phyloP scores from a whole-genome alignment of 2,113 vertebrate species.

The Eupsittula cactorum region DNA sequence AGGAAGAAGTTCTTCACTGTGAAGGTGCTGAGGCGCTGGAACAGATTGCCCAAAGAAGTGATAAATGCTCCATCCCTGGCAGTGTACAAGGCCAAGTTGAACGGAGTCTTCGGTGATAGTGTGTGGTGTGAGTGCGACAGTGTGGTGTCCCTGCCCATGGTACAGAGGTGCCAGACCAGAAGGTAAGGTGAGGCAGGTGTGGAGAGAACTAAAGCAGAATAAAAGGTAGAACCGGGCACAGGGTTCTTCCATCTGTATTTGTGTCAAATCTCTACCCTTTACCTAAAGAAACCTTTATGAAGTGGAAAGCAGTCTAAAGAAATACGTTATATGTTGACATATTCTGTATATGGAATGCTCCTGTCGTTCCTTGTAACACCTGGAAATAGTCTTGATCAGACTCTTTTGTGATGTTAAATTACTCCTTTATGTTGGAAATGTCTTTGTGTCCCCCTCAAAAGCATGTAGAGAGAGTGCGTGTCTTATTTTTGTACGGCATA shows the following conservation, averaged over 20 bases:
- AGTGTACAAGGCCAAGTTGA: no score
- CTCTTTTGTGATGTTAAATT: no score
- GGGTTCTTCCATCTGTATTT: background rate
- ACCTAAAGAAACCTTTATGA: background rate
- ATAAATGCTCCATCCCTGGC: no score
- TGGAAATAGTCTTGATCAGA: background rate
- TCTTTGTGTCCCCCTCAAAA: background rate
- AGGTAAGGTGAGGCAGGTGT: conserved; percentile 65
- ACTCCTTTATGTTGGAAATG: background rate
- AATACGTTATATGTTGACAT: background rate
- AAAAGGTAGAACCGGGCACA: background rate
- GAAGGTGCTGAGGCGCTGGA: no score
- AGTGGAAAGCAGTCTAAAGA: background rate
- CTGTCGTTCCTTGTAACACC: background rate
- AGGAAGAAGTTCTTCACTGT: no score
- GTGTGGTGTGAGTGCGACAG: no score
- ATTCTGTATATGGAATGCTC: background rate
- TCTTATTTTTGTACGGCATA: background rate
- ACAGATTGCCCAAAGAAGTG: no score
- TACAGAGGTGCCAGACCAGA: conserved; percentile 90
- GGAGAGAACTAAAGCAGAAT: background rate
- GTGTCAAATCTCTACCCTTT: background rate
- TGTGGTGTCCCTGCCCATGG: conserved; percentile 51
- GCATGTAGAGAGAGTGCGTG: background rate
- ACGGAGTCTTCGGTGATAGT: no score